phyloP scores from a whole-genome alignment of 2,888 invertebrate species.

The Gerosis bhagava region DNA sequence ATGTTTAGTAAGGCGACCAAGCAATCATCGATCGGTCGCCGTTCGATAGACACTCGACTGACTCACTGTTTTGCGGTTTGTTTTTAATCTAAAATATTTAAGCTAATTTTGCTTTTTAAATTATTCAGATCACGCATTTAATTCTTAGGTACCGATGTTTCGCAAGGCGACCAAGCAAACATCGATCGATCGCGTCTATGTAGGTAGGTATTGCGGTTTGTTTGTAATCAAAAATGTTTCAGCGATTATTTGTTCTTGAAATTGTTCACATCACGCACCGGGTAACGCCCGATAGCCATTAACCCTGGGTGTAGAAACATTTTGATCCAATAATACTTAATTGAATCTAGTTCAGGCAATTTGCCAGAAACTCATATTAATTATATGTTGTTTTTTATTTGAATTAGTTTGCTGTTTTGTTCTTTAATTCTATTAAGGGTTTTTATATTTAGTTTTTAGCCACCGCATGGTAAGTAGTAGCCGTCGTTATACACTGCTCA shows the following conservation, averaged over 20 bases:
- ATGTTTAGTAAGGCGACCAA: slow-evolving; percentile 62
- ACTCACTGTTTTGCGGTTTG: slow-evolving; percentile 14
- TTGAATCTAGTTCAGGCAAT: slow-evolving; percentile 19
- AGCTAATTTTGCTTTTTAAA: too few relatives aligned
- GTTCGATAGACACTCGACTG: too few relatives aligned
- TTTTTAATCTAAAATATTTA: slow-evolving; percentile 8
- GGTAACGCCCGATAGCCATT: neutral
- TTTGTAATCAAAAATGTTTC: too few relatives aligned
- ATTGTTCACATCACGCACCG: slow-evolving; percentile 11
- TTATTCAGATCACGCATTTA: too few relatives aligned
- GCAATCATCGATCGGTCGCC: slow-evolving; percentile 40
- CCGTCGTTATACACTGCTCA: too few relatives aligned
- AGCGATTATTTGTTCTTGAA: neutral
- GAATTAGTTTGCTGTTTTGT: too few relatives aligned
- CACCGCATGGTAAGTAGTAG: too few relatives aligned
- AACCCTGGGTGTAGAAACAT: slow-evolving; percentile 3
- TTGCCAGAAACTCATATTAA: slow-evolving; percentile 13
- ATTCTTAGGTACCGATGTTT: slow-evolving; percentile 75
- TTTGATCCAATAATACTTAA: slow-evolving; percentile 11
- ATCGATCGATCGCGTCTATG: too few relatives aligned
- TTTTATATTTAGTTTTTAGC: too few relatives aligned
- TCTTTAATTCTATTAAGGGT: too few relatives aligned
- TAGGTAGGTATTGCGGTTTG: slow-evolving; percentile 16
- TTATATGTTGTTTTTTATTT: too few relatives aligned
- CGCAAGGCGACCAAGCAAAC: slow-evolving; percentile 57